Evolutionary conservation across 2,888 invertebrate genomes (phyloP).

Genomic region (Dryocosmus kuriphilus): DNA sequence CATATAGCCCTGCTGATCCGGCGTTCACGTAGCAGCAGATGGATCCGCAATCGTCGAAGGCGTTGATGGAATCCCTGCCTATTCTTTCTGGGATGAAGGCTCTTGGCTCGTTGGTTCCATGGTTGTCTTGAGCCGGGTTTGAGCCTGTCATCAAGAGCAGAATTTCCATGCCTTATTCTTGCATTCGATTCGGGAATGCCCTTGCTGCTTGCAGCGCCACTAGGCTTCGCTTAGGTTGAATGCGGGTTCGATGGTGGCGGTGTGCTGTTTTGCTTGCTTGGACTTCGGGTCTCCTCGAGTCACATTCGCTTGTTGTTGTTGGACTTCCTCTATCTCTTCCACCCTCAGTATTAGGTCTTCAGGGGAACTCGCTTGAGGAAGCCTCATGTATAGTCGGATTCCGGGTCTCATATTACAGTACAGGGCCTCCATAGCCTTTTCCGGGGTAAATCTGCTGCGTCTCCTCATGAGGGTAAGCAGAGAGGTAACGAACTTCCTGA

Average conservation of each 20-base stretch:
- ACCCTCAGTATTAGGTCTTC: neutral
- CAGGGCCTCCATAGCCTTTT: neutral
- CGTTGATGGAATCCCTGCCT: too few relatives aligned
- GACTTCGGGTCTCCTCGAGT: too few relatives aligned
- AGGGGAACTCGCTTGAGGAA: neutral
- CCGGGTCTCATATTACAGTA: neutral
- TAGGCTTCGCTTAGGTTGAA: neutral
- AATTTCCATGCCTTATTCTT: neutral
- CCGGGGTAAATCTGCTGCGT: neutral
- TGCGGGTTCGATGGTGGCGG: too few relatives aligned
- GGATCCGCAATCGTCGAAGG: too few relatives aligned
- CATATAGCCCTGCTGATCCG: too few relatives aligned
- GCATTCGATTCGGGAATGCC: neutral
- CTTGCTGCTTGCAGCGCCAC: neutral
- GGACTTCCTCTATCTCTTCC: neutral
- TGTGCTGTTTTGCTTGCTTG: too few relatives aligned
- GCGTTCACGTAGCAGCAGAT: too few relatives aligned
- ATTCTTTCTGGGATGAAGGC: too few relatives aligned
- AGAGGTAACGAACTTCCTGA: neutral
- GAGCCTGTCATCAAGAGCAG: neutral
- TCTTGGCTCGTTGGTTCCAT: too few relatives aligned
- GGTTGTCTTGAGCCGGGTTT: too few relatives aligned
- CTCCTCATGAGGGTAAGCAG: neutral
- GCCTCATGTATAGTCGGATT: too few relatives aligned
- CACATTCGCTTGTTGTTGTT: neutral